Evolutionary conservation across 2,888 invertebrate genomes (phyloP), one percentile per base, ranked within the genome.

Genomic region (Masnerella sp.): DNA sequence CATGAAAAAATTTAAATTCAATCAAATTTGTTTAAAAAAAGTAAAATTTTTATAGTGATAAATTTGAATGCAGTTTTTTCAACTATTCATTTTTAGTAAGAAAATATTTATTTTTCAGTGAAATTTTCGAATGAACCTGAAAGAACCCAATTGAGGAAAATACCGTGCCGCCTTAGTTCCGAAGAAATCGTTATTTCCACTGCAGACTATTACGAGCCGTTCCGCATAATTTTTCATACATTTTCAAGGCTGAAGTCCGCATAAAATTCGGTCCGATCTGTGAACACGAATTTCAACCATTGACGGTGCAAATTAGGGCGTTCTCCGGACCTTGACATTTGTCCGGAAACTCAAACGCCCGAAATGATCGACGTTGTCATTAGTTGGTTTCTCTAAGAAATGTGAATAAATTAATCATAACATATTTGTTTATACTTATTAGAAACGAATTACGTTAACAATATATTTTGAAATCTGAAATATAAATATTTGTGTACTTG

Each of bases 151-250:
- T 32, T 43, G 25, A 3, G 18, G 43, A 30, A 30, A 30, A 11
- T 47, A 38, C 11, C 22, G 12, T 18, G 20, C 18, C 15, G 40
- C 9, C 40, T 40, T 18, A 40, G 18, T 40, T 40, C n/a, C 8
- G n/a, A 40, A 40, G 40, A 40, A 40, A 40, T 40, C 40, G 40
- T 40, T 40, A 40, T 18, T 40, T 40, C 40, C n/a, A 52, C 64
- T 30, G 64, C 52, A 64, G 52, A 52, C 64, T 45, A 52, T 52
- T 43, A 64, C 22, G 22, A 25, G 20, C n/a, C 2, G 36, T 45
- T 34, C 52, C 52, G 64, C 52, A 52, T 64, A 43, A 64, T 64
- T 64, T 64, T 64, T 64, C 64, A 54, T 52, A 52, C 45, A 64
- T 43, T 65, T 54, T 54, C 54, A 65, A 65, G 65, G 65, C 15